phyloP scores from a whole-genome alignment of 2,888 invertebrate species.

The Clivina fossor region DNA sequence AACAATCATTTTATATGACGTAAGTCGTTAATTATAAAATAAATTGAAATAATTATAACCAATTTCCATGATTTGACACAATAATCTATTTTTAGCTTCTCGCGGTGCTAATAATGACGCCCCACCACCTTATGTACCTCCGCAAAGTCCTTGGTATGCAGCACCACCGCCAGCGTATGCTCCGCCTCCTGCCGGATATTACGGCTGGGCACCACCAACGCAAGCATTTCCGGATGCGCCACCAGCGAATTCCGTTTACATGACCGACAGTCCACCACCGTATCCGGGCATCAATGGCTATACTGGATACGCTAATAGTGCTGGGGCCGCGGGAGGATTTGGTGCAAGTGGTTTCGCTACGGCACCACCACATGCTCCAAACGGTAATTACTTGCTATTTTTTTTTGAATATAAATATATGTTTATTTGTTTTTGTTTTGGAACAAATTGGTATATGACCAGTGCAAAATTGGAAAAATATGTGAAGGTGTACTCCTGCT shows the following conservation, averaged over 20 bases:
- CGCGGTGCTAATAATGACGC: slow-evolving; percentile 63
- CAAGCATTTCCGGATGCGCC: slow-evolving; percentile 67
- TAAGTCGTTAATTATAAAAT: no score
- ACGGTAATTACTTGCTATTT: not conserved
- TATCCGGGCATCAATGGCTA: slow-evolving; percentile 82
- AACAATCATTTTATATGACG: no score
- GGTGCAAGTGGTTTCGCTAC: slow-evolving; percentile 44
- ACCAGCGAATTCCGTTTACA: slow-evolving; percentile 81
- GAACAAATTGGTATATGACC: no score
- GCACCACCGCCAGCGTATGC: slow-evolving; percentile 91
- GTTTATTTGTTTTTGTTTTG: no score
- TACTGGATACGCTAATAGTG: slow-evolving; percentile 43
- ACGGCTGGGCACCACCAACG: slow-evolving; percentile 90
- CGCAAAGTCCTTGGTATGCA: slow-evolving; percentile 77
- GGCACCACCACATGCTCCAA: slow-evolving; percentile 43
- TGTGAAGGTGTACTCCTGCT: no score
- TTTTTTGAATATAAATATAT: no score
- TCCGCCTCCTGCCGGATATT: slow-evolving; percentile 82
- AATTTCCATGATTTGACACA: no score
- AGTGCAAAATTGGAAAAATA: no score
- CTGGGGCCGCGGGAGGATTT: slow-evolving; percentile 44
- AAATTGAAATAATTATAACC: no score
- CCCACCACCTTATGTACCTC: slow-evolving; percentile 82
- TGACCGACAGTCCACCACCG: slow-evolving; percentile 89
- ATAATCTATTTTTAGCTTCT: no score